These are phyloP conservation scores for Dyspetes luteomarginatus DNA, from an alignment of 2,888 invertebrate genomes.

Conservation along the genomic window DNA sequence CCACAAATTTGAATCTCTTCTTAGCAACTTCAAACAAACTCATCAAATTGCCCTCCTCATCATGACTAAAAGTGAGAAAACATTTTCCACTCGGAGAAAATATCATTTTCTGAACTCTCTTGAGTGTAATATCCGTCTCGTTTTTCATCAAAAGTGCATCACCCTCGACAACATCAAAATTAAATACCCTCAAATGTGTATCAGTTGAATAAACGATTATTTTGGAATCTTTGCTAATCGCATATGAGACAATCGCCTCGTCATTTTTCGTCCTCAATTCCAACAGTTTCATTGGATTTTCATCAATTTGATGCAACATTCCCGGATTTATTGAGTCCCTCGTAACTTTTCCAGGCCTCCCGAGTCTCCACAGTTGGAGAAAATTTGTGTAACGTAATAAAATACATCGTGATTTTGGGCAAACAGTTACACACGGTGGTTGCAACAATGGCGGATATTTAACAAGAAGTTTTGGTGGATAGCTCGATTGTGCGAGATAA, in stretches of 20 bases:
- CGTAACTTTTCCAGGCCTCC: slow-evolving; percentile 78
- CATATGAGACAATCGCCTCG: slow-evolving; percentile 89
- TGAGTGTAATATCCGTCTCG: slow-evolving; percentile 72
- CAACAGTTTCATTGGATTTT: slow-evolving; percentile 88
- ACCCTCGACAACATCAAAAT: slow-evolving; percentile 85
- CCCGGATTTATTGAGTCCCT: slow-evolving; percentile 70
- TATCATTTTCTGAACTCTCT: slow-evolving; percentile 78
- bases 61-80: slow-evolving; percentile 73
- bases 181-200: slow-evolving; percentile 87
- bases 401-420: slow-evolving; percentile 85
- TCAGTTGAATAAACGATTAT: slow-evolving; percentile 91
- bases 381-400: slow-evolving; percentile 85
- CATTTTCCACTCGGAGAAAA: slow-evolving; percentile 80
- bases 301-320: slow-evolving; percentile 71
- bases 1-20: slow-evolving; percentile 71
- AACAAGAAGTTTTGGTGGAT: slow-evolving; percentile 87
- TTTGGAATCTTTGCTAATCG: slow-evolving; percentile 89
- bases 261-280: slow-evolving; percentile 87
- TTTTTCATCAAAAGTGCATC: slow-evolving; percentile 75
- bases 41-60: slow-evolving; percentile 69
- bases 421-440: slow-evolving; percentile 85
- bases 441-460: slow-evolving; percentile 90
- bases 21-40: slow-evolving; percentile 76
- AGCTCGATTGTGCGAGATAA: slow-evolving; percentile 89
- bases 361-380: slow-evolving; percentile 88